Evolutionary conservation across 2,113 vertebrate genomes (phyloP), one percentile per base, ranked within the genome.

Genomic region (Proterorhinus semilunaris): DNA sequence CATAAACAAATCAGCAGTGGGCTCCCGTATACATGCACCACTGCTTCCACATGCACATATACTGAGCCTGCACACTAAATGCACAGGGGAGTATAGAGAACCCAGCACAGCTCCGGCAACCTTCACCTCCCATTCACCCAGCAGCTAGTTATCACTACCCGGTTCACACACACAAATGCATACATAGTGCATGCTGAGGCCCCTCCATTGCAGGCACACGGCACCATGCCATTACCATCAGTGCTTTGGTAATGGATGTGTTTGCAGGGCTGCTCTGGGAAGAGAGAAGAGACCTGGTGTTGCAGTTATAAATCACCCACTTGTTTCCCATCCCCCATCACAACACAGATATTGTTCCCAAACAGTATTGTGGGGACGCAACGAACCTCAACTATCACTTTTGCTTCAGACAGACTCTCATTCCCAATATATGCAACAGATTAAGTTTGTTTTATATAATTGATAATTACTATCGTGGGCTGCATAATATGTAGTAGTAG

Each of bases 191-290:
- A 13, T 47, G 16, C 36, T 8, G 52, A 58, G 61, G 55, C 12
- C 52, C 8, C 78, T 36, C 27, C 15, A n/a, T 13, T 44, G 58
- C 77, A 36, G 68, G 43, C 67, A 62, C 76, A 74, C 75, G 71
- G 82, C 71, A 66, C 78, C 84, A 76, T 75, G 73, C 89, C 85
- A 91, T 91, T 91, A 91, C 85, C 87, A 88, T 85, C 87, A 87
- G 83, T 85, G 82, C 87, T 91, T 91, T 88, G 80, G 89, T 91
- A 92, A 92, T 93, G 90, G 85, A 91, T 92, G 90, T 91, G 87
- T 88, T 90, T 87, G 90, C 53, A 74, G 80, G 75, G 87, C 84
- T 92, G 86, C 90, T 87, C 81, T 89, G 89, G 53, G 87, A 83
- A 90, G 85, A 87, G 77, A 88, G 86, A 83, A 87, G 87, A 83